Evolutionary conservation across 2,888 invertebrate genomes (phyloP), one percentile per base, ranked within the genome.

Genomic region (Melieria picta): DNA sequence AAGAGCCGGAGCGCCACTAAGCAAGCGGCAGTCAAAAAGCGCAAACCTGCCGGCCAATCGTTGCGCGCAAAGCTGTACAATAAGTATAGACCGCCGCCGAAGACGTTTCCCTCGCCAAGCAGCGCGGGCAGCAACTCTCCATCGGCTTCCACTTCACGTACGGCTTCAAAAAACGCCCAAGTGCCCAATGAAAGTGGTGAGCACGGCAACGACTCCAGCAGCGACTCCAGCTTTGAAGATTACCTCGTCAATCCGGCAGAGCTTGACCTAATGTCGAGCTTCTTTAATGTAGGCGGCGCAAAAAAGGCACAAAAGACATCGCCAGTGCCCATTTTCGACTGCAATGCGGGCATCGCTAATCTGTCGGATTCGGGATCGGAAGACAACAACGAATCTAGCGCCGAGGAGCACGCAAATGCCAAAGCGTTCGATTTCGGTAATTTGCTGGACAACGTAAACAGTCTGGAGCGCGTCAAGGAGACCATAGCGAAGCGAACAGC

Each of bases 391-490:
- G 80, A 81, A n/a, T 77, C 80, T 16, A 80, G 81, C 65, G 74
- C 80, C 16, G 80, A 81, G 7, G 74, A 77, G 65, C 72, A 77
- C 46, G 68, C 73, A 45, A 79, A 79, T 61, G 77, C 74, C 11
- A 79, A 80, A 42, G 78, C 77, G 16, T 84, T 84, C 62, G 83
- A 84, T 70, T 83, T 84, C 77, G 80, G 81, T 88, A 89, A 90
- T 77, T 85, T 91, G 11, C 89, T 90, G 80, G 87, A 90, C 74
- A 91, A 91, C 78, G 89, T 90, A 75, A 88, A 87, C 63, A 89
- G 89, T 84, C 82, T 92, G 73, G 91, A 91, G 81, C 89, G 90
- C 80, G 89, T 90, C 9, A 91, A 90, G 82, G 88, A 88, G 70
- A 88, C 78, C 50, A 75, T 84, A 4, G 80, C 76, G 46, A 81